Evolutionary conservation across 2,113 vertebrate genomes (phyloP), one percentile per base, ranked within the genome.

Genomic region (Ifrita kowaldi): DNA sequence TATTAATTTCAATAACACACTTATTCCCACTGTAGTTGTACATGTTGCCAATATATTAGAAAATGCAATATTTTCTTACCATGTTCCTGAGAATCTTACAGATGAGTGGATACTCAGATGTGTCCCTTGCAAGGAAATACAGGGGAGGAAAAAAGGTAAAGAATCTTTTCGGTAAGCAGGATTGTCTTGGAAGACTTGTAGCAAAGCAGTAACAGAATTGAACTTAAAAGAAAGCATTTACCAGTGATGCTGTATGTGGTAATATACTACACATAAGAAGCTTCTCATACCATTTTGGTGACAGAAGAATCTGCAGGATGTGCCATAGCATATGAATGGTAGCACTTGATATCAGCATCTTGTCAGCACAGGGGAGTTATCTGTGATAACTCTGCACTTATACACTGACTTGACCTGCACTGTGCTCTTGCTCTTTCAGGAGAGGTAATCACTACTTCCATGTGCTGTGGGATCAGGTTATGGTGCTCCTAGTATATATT

Each of bases 1-100:
- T 49, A 20, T 95, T 95, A 94, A 65, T 85, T n/a, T 60, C 12
- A 95, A 69, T 87, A 91, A 79, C 89, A 84, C 26, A 41, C 7
- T 28, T 39, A 55, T 89, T 94, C 69, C 69, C 77, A 49, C 47
- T 89, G 73, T 19, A 62, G 65, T 90, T 67, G 59, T 73, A 60
- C 26, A 11, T 18, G 24, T 67, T 92, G 60, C 79, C 39, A 75
- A 16, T 55, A 10, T 56, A n/a, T 78, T 87, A 50, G 64, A 71
- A 75, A 74, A 88, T 22, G 10, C 16, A 37, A 6, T 37, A 8
- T 71, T 79, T 80, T 67, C 41, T 65, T 87, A 44, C 18, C 21
- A 44, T 1, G 1, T 78, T n/a, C 30, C 65, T 4, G 3, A 60
- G 57, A 75, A 39, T 75, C 62, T 89, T 53, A 44, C 13, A 57